Evolutionary conservation across 1,140 invertebrate genomes (phyloP), one percentile per base, ranked within the genome.

Genomic region (Pseudomyrmex concolor): DNA sequence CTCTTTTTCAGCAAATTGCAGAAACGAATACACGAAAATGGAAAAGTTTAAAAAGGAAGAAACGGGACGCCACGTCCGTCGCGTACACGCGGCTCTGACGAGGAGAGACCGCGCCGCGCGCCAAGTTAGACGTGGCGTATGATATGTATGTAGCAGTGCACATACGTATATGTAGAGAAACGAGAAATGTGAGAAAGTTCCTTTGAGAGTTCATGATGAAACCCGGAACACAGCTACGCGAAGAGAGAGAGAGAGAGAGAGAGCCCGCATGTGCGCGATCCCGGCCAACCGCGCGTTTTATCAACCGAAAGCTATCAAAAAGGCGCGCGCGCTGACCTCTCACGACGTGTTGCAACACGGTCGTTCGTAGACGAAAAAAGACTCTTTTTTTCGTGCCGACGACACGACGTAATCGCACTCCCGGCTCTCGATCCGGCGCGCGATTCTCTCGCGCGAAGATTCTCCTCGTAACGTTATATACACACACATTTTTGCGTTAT

Each of bases 181-280:
- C n/a, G 43, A 12, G 43, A 17, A 45, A 80, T 48, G 50, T 34
- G 19, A 54, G 12, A 34, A 71, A 48, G 45, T 50, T 59, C 54
- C 76, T 80, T 80, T 80, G 76, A 78, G 64, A 57, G 64, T 34
- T 10, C 19, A 25, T 68, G 64, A 80, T 60, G 76, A 80, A 71
- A 71, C n/a, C 43, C 19, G 43, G 34, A 34, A 5, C 34, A 34
- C 34, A 50, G 43, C 54, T 59, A 60, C 43, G 15, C 19, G 25
- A n/a, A n/a, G n/a, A n/a, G n/a, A n/a, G 22, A 22, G 22, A 22
- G 3, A 25, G 25, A 25, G 22, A 22, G 17, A 34, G 55, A 43
- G 55, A 19, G 13, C 76, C 66, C 43, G 66, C 76, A 80, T 80
- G 12, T 59, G 50, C 54, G 9, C 68, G 51, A 0, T 34, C 12